A percentile compares a stretch with the other conserved stretches of the same genome.
Evolutionary conservation across 2,113 vertebrate species (phyloP).

Genomic region (Alethe diademata): DNA sequence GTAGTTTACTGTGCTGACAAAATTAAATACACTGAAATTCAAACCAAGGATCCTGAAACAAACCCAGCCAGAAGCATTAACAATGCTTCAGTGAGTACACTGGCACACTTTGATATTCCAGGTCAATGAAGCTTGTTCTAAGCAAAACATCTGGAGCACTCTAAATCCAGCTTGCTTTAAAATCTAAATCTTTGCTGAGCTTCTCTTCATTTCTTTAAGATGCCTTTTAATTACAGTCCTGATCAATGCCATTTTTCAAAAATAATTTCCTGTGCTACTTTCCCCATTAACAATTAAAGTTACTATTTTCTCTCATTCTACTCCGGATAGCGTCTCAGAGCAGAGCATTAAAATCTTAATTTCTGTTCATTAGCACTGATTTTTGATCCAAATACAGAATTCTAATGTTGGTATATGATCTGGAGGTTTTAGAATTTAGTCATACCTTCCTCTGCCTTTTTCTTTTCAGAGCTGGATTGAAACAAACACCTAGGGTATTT

Average conservation of each 20-base stretch:
- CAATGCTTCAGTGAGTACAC: neutral
- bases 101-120: slow-evolving; percentile 49
- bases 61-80: slow-evolving; percentile 35
- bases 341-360: neutral
- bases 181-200: slow-evolving; percentile 29
- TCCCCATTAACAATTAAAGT: neutral
- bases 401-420: neutral
- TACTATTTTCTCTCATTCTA: neutral
- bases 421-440: neutral
- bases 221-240: slow-evolving; percentile 5
- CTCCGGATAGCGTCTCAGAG: neutral
- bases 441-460: neutral
- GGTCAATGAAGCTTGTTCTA: slow-evolving; percentile 60
- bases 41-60: slow-evolving; percentile 29
- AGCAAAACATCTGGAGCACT: slow-evolving; percentile 64
- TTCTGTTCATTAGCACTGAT: neutral
- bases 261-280: neutral
- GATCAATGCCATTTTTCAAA: slow-evolving; percentile 11
- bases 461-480: neutral
- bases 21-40: slow-evolving; percentile 23
- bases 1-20: neutral
- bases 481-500: neutral
- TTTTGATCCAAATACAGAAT: neutral
- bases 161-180: slow-evolving; percentile 43
- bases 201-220: slow-evolving; percentile 37